A percentile compares a stretch with the other conserved stretches of the same genome.
phyloP scores from a whole-genome alignment of 2,113 vertebrate genomes.

The Amia ocellicauda region DNA sequence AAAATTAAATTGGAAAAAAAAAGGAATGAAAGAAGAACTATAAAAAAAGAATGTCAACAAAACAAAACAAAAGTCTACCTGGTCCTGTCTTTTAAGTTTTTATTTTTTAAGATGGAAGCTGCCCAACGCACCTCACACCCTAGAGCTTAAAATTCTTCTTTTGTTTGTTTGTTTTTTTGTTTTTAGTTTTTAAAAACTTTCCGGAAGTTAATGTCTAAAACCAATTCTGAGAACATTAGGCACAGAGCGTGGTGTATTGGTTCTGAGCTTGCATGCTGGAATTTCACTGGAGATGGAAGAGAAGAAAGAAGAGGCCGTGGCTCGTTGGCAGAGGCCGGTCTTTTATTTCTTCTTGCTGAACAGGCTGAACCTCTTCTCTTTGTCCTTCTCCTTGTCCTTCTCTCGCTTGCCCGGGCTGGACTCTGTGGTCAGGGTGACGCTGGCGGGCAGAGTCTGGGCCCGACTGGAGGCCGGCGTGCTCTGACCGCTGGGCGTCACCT shows the following conservation, averaged over 20 bases:
- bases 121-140: constrained; percentile 74
- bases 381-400: constrained; percentile 86
- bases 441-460: constrained; percentile 87
- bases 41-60: constrained; percentile 29
- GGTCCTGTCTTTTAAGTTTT: constrained; percentile 57
- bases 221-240: constrained; percentile 80
- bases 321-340: constrained; percentile 47
- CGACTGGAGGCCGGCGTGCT: constrained; percentile 88
- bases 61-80: constrained; percentile 56
- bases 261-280: constrained; percentile 92
- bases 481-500: constrained; percentile 78
- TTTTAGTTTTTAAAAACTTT: constrained; percentile 60
- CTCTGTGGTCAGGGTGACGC: constrained; percentile 78
- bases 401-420: constrained; percentile 88
- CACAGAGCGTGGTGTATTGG: constrained; percentile 90
- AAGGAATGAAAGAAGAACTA: constrained; percentile 27
- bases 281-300: constrained; percentile 78
- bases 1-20: constrained; percentile 35
- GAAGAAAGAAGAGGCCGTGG: constrained; percentile 64
- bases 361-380: constrained; percentile 95
- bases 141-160: constrained; percentile 60
- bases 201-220: constrained; percentile 77
- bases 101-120: constrained; percentile 59
- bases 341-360: constrained; percentile 98
- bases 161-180: constrained; percentile 45